Conservation (phyloP, 2,797 vertebrate genomes). For the Gastrophryne carolinensis region DNA sequence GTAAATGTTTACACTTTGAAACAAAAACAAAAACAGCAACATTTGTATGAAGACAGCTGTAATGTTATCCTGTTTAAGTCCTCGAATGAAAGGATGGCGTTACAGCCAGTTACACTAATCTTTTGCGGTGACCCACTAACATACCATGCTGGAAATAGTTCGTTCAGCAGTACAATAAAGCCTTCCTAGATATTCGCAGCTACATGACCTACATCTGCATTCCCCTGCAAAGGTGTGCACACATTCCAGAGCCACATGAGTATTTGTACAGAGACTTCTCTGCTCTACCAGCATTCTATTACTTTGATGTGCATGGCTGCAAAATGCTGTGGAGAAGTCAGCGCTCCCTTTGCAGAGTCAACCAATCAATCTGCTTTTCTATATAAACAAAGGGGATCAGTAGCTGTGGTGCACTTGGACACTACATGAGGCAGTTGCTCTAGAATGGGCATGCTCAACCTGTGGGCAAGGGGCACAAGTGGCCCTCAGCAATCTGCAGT, state of each 20-base stretch:
- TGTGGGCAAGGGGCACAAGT: too few relatives aligned
- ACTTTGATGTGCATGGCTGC: too few relatives aligned
- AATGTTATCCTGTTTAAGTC: background rate
- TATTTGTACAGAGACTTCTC: background rate
- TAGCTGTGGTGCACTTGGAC: too few relatives aligned
- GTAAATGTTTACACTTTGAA: too few relatives aligned
- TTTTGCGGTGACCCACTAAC: constrained; percentile 10
- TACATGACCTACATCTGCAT: constrained; percentile 34
- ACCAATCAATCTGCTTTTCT: too few relatives aligned
- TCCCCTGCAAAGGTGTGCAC: background rate
- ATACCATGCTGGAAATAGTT: constrained; percentile 42
- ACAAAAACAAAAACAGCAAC: background rate
- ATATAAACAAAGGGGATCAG: too few relatives aligned
- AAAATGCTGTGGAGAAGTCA: too few relatives aligned
- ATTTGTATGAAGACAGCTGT: background rate
- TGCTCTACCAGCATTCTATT: background rate
- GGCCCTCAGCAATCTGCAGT: too few relatives aligned
- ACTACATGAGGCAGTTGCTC: too few relatives aligned
- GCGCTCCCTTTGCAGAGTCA: too few relatives aligned
- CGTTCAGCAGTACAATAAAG: constrained; percentile 8
- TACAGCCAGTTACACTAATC: constrained; percentile 32
- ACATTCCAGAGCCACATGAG: background rate
- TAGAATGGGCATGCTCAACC: too few relatives aligned
- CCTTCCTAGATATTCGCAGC: background rate
- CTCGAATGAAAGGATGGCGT: constrained; percentile 14